A percentile compares a stretch with the other conserved stretches of the same genome.
Conservation (phyloP, 2,888 invertebrate genomes). For the Lepidonotus clava region DNA sequence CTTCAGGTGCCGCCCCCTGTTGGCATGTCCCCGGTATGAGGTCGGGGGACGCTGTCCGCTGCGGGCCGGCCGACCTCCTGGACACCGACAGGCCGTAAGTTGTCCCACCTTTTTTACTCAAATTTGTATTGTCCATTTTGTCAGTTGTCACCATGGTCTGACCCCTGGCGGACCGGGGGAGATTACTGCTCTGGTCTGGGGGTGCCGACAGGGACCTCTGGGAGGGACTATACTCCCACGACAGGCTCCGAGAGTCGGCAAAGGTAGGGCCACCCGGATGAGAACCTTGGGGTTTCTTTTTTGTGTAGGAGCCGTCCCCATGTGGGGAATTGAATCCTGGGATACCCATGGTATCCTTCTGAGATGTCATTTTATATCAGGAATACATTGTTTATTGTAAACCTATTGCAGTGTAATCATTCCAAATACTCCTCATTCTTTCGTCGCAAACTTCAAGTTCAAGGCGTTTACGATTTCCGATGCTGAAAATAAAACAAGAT, state of each 20-base stretch:
- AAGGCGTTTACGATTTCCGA: too few species aligned
- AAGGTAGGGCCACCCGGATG: background rate
- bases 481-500: too few species aligned
- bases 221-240: constrained; percentile 25
- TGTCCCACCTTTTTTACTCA: background rate
- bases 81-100: background rate
- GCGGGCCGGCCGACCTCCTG: background rate
- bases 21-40: too few species aligned
- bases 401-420: background rate
- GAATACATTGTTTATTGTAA: background rate
- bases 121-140: background rate
- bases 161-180: background rate
- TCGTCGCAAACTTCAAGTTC: too few species aligned
- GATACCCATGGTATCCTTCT: background rate
- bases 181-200: background rate
- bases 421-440: too few species aligned
- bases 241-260: constrained; percentile 1
- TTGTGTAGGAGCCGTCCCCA: background rate
- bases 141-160: background rate
- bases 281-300: background rate
- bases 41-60: background rate
- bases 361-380: background rate
- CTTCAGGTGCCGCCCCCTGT: background rate
- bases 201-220: background rate
- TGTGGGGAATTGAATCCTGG: background rate